phyloP scores from a whole-genome alignment of 2,888 invertebrate species.

The Diachrysia chrysitis region DNA sequence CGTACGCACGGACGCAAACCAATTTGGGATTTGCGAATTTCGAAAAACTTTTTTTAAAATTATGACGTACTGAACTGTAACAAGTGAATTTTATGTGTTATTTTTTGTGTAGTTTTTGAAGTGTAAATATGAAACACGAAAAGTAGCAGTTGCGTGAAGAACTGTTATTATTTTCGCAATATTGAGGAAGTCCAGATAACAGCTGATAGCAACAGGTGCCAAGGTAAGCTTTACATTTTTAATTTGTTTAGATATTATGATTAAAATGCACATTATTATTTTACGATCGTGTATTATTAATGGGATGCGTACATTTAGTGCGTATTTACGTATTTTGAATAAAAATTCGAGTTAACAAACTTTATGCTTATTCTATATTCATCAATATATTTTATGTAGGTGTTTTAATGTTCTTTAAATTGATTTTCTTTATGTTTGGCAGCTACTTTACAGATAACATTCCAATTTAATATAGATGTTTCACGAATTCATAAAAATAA shows the following conservation, averaged over 20 bases:
- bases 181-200: slow-evolving; percentile 62
- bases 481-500: slow-evolving; percentile 34
- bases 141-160: slow-evolving; percentile 70
- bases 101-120: slow-evolving; percentile 66
- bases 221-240: slow-evolving; percentile 64
- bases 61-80: slow-evolving; percentile 61
- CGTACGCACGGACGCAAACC: slow-evolving; percentile 80
- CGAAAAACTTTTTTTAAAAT: slow-evolving; percentile 58
- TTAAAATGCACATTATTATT: slow-evolving; percentile 18
- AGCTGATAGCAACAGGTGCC: slow-evolving; percentile 54
- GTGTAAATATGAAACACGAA: slow-evolving; percentile 65
- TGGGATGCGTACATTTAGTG: slow-evolving; percentile 15
- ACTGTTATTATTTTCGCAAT: slow-evolving; percentile 63
- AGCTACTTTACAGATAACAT: slow-evolving; percentile 20
- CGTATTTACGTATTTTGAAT: slow-evolving; percentile 14
- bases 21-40: slow-evolving; percentile 69
- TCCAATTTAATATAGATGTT: slow-evolving; percentile 27
- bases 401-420: slow-evolving; percentile 30
- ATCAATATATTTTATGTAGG: slow-evolving; percentile 31
- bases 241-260: slow-evolving; percentile 33
- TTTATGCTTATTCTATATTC: slow-evolving; percentile 31
- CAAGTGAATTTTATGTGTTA: slow-evolving; percentile 68
- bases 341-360: slow-evolving; percentile 15
- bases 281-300: slow-evolving; percentile 24
- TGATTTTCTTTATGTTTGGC: slow-evolving; percentile 45